Conservation (phyloP, 92 coral and sea anemone species). For the Muricea muricata region DNA sequence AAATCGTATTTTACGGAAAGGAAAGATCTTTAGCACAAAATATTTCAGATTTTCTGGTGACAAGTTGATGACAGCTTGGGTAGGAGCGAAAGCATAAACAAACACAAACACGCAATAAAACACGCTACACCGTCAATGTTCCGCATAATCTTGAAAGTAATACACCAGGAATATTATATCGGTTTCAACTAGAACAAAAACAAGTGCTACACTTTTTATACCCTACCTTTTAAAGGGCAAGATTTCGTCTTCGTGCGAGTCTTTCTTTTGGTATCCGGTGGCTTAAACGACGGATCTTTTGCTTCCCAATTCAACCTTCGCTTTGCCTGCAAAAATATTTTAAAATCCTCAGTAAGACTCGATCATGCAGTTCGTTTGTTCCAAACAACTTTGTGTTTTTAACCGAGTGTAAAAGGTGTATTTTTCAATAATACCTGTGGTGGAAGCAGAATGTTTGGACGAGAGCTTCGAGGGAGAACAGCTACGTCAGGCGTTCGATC, state of each 20-base stretch:
- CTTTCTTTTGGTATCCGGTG: slow-evolving; percentile 74
- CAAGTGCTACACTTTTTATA: neutral
- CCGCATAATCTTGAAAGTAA: neutral
- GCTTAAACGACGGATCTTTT: slow-evolving; percentile 72
- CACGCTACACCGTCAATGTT: neutral
- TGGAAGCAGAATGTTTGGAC: slow-evolving; percentile 40
- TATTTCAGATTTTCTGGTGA: no score
- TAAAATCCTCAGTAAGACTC: neutral
- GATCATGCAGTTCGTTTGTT: neutral
- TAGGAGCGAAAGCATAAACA: neutral
- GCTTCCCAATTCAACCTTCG: slow-evolving; percentile 92
- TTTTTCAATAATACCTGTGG: slow-evolving; percentile 45
- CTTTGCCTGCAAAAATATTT: slow-evolving; percentile 78
- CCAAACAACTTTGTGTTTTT: no score
- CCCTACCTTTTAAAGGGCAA: slow-evolving; percentile 67
- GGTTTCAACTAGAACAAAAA: neutral
- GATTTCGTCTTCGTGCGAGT: slow-evolving; percentile 71
- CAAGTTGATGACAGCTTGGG: neutral
- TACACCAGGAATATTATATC: neutral
- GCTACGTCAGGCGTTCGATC: slow-evolving; percentile 49
- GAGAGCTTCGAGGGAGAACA: slow-evolving; percentile 57
- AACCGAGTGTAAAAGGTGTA: neutral
- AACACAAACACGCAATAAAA: no score
- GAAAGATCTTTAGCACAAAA: no score
- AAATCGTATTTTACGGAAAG: no score